A percentile compares a stretch with the other conserved stretches of the same genome.
Conservation (phyloP, 1,140 invertebrate species). For the Solenopsis invicta region DNA sequence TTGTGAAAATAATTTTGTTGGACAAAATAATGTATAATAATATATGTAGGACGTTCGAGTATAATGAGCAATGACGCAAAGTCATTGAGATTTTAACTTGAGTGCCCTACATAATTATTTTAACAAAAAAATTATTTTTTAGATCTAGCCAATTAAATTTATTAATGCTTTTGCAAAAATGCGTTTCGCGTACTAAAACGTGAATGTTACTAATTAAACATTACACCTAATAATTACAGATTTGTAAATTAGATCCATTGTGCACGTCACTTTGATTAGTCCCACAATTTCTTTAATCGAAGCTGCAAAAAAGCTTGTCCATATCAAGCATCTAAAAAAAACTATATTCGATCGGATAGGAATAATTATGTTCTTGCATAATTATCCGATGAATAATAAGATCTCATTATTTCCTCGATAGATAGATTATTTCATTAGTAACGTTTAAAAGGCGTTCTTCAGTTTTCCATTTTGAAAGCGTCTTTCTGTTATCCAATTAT, state of each 20-base stretch:
- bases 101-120: too few relatives aligned
- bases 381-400: slow-evolving; percentile 6
- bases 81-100: too few relatives aligned
- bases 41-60: too few relatives aligned
- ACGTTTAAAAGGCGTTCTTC: neutral
- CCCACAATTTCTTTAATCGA: neutral
- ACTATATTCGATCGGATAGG: neutral
- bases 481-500: neutral
- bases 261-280: neutral
- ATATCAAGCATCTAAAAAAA: neutral
- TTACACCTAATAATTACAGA: neutral
- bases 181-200: neutral
- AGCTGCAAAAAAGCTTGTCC: neutral
- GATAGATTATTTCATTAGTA: neutral
- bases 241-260: slow-evolving; percentile 4
- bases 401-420: neutral
- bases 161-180: too few relatives aligned
- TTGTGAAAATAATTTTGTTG: too few relatives aligned
- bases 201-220: neutral
- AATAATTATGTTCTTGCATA: neutral
- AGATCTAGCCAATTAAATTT: too few relatives aligned
- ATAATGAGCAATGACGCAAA: too few relatives aligned
- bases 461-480: neutral
- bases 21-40: too few relatives aligned
- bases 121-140: too few relatives aligned